Evolutionary conservation across 2,888 invertebrate genomes (phyloP), one percentile per base, ranked within the genome.

Genomic region (Miltochrista miniata): DNA sequence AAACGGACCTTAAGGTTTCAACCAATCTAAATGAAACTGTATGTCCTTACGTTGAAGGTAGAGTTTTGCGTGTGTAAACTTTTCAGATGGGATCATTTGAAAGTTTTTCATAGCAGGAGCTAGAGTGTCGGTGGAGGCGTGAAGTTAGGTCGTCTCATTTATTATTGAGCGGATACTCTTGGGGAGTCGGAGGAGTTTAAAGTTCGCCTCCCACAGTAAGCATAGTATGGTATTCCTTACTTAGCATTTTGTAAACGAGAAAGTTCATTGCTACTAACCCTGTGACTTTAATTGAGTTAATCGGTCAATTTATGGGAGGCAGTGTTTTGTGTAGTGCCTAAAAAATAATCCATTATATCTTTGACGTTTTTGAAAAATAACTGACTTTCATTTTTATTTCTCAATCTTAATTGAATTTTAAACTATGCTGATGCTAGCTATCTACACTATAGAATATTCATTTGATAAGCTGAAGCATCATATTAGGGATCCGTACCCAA

Each of bases 111-210:
- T 71, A 68, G 75, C 70, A 70, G 73, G 72, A 79, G 80, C 81
- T 78, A 73, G 75, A 81, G 87, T 86, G 88, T 84, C 78, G 80
- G 85, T 75, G 72, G 72, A 74, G 81, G 86, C 82, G 83, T 75
- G 80, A 89, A 90, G 88, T 89, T 87, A 78, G 85, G 80, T 83
- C 85, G 79, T 84, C 87, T 87, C 87, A 89, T 92, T 85, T 91
- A 91, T 90, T 90, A 91, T 91, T 91, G 82, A 91, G 72, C 70
- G 78, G 77, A 85, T 87, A 83, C 80, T 84, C 77, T 76, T 72
- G 66, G 74, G 71, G 74, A 78, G 74, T 74, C 75, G 64, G 60
- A 48, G 57, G 64, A 70, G 66, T 64, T 56, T 69, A 59, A 62
- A 59, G 69, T 57, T 58, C 48, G 57, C 51, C 54, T 48, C 38